Base-by-base conservation (phyloP, 2,888 invertebrate genomes). In the Imbricaverruca yamaguchii region DNA sequence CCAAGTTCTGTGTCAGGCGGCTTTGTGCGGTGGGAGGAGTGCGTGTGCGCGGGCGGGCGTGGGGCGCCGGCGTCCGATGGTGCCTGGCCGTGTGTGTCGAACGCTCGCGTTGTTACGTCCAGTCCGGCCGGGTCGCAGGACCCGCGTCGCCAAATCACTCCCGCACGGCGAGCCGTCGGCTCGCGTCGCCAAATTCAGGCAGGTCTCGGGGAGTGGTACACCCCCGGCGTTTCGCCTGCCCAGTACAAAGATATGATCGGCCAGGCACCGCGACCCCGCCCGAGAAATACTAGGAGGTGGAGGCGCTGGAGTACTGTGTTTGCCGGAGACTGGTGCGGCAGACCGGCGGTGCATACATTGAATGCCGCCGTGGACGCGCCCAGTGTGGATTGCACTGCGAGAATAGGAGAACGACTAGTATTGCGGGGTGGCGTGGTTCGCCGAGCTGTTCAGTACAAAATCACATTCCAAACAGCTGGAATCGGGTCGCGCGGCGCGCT, bases 401-500 rank as follows among this genome's bases (percentile, higher is more conserved):
- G 55, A 74, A 74, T 74, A 74, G 21, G 74, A 23, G 74, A 8
- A 21, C 9, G 18, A 21, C 53, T 74, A 55, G 74, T 74, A 55
- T 55, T 53, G 21, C 55, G 21, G 74, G 74, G 53, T 53, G 9
- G 39, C 9, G 18, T 21, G 18, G 15, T 53, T 74, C 74, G 53
- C 21, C 53, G 55, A 74, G 74, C 74, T 74, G 74, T 74, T 53
- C 74, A 74, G 74, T 74, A 74, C 74, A 74, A 74, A 69, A 55
- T 55, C 55, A 74, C 74, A 74, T 74, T 74, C 74, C 74, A 74
- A 74, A 21, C 74, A 74, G 74, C 74, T 55, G 23, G 74, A 55
- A 55, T 55, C 53, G 11, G 53, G 74, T 4, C 74, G 10, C 9
- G 13, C 0, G 55, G 69, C 13, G 69, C 69, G 15, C 69, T 69